Conservation (phyloP, 2,888 invertebrate species). For the Drosophila pegasa region DNA sequence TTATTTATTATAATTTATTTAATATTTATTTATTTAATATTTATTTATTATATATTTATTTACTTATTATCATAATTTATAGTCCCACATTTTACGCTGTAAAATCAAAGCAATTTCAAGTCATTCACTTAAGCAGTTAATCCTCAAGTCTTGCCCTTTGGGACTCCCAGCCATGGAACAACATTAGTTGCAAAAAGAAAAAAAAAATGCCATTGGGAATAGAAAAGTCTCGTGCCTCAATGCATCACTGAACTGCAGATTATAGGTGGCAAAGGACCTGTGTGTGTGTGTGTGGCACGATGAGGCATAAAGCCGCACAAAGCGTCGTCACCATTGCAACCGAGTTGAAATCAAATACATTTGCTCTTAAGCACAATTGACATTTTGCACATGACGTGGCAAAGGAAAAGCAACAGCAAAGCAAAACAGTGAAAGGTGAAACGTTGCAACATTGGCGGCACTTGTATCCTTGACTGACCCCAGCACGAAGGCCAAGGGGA, state of each 20-base stretch:
- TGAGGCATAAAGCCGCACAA: constrained; percentile 41
- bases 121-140: constrained; percentile 28
- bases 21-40: neutral
- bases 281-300: neutral
- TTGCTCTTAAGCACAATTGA: constrained; percentile 75
- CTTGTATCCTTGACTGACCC: constrained; percentile 67
- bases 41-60: too few species aligned
- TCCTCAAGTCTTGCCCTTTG: neutral
- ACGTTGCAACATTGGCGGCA: constrained; percentile 55
- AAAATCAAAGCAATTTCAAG: constrained; percentile 1
- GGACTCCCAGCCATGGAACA: constrained; percentile 7
- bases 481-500: constrained; percentile 9
- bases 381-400: constrained; percentile 76
- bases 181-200: constrained; percentile 24
- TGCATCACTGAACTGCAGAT: constrained; percentile 17
- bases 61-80: too few species aligned
- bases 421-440: constrained; percentile 64
- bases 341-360: constrained; percentile 76
- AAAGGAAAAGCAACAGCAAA: constrained; percentile 50
- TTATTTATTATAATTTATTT: too few species aligned
- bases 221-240: constrained; percentile 46
- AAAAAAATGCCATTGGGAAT: constrained; percentile 11
- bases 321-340: constrained; percentile 39
- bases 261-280: neutral
- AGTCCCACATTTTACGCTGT: too few species aligned